These are phyloP conservation scores for Drosophila parthenogenetica DNA, from an alignment of 2,888 invertebrate species.

Conservation along the genomic window DNA sequence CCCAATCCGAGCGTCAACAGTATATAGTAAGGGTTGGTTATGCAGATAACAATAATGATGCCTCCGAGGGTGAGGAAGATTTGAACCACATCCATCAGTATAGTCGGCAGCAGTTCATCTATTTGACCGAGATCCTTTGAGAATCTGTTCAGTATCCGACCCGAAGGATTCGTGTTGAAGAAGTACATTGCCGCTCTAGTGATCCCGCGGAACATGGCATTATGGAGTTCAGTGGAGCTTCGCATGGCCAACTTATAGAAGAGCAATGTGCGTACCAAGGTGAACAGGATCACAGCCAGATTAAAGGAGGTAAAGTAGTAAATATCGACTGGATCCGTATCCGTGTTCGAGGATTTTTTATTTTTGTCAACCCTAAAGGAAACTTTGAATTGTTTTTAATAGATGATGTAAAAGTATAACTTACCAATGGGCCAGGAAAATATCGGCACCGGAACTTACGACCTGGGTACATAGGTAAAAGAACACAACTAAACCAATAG, in stretches of 20 bases:
- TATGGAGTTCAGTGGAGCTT: conserved; percentile 92
- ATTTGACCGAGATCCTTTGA: conserved; percentile 92
- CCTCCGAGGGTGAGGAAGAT: conserved; percentile 92
- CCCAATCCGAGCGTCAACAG: conserved; percentile 89
- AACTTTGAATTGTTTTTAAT: background rate
- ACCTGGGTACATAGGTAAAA: conserved; percentile 89
- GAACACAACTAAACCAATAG: conserved; percentile 87
- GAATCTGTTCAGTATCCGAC: conserved; percentile 93
- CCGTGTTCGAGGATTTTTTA: conserved; percentile 27
- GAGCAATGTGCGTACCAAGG: conserved; percentile 82
- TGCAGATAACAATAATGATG: conserved; percentile 90
- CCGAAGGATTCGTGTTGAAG: conserved; percentile 94
- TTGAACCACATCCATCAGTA: conserved; percentile 86
- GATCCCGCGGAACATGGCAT: conserved; percentile 92
- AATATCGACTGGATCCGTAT: conserved; percentile 76
- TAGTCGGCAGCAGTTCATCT: conserved; percentile 84
- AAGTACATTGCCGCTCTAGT: conserved; percentile 93
- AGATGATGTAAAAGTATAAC: background rate
- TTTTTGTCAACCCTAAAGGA: conserved; percentile 70
- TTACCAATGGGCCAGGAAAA: conserved; percentile 90
- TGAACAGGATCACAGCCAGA: conserved; percentile 82
- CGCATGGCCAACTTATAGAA: conserved; percentile 88
- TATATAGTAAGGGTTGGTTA: conserved; percentile 91
- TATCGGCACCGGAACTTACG: conserved; percentile 90
- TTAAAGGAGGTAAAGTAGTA: conserved; percentile 86